These are phyloP conservation scores for Panurus biarmicus DNA, from an alignment of 2,113 vertebrate species.

Conservation along the genomic window DNA sequence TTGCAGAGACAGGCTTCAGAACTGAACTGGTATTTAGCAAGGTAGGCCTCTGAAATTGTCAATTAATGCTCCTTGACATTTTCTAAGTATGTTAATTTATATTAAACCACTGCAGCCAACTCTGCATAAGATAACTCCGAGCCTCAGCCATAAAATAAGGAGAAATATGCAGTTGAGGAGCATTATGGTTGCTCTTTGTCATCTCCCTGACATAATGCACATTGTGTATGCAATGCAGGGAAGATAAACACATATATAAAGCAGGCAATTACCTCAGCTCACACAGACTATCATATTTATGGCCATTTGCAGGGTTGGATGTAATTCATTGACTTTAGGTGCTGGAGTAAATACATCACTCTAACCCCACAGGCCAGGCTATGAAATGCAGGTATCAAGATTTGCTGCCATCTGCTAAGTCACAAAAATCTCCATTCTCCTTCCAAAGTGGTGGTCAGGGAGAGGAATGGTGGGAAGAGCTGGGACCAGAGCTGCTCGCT, in stretches of 20 bases:
- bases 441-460: neutral
- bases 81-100: constrained; percentile 23
- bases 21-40: neutral
- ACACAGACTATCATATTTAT: constrained; percentile 29
- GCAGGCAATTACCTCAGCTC: constrained; percentile 29
- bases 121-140: neutral
- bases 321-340: constrained; percentile 10
- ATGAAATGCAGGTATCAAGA: neutral
- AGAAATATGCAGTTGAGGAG: neutral
- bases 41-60: constrained; percentile 18
- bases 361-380: neutral
- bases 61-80: constrained; percentile 57
- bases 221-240: neutral
- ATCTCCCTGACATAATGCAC: constrained; percentile 12
- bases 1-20: neutral
- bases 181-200: constrained; percentile 1
- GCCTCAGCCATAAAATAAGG: neutral
- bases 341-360: constrained; percentile 8
- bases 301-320: neutral
- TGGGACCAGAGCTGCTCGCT: neutral
- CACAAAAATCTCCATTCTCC: neutral
- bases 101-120: neutral
- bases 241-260: constrained; percentile 51
- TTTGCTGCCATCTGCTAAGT: neutral
- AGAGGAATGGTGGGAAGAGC: neutral